Evolutionary conservation across 2,888 invertebrate species (phyloP), one percentile per base, ranked within the genome.

Genomic region (Hetaerina titia): DNA sequence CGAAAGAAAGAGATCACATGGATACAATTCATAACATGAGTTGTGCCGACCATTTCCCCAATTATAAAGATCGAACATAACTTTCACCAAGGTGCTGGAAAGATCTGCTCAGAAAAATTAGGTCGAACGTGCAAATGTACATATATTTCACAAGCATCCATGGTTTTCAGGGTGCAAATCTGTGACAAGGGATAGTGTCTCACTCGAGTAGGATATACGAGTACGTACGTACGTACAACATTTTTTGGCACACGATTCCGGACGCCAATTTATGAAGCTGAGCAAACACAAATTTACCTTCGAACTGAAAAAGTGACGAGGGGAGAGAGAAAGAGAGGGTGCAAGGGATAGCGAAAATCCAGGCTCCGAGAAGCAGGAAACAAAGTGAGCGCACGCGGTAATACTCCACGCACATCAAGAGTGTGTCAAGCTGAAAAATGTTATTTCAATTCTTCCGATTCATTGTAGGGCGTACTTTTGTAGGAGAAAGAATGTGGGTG

Each of bases 351-450:
- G 17, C 13, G 4, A 63, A 45, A 45, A 45, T 19, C 13, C 15
- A 19, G 31, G 25, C 81, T 81, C 81, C 81, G 11, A 25, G 81
- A 31, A 13, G 22, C 25, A 13, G 81, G 31, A 81, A 22, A 81
- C 25, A 74, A 25, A 13, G 74, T 1, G 13, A 8, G 6, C 9
- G 31, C 81, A n/a, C 81, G 81, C 5, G 81, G 7, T 6, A 13
- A 31, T 31, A 13, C 25, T 81, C 81, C 81, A 74, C 74, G 74
- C 74, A n/a, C 25, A 25, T 74, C 74, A 31, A 81, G 81, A 25
- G 81, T 31, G 81, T 31, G 81, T 81, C 81, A 81, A 81, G 81
- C 31, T 31, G 81, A 81, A 81, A 81, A 81, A 81, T 81, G 31
- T 81, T 25, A 81, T 81, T 81, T 81, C 81, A 81, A 31, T 81